These are phyloP conservation scores for Teleogryllus oceanicus DNA, from an alignment of 2,888 invertebrate genomes.

Conservation along the genomic window DNA sequence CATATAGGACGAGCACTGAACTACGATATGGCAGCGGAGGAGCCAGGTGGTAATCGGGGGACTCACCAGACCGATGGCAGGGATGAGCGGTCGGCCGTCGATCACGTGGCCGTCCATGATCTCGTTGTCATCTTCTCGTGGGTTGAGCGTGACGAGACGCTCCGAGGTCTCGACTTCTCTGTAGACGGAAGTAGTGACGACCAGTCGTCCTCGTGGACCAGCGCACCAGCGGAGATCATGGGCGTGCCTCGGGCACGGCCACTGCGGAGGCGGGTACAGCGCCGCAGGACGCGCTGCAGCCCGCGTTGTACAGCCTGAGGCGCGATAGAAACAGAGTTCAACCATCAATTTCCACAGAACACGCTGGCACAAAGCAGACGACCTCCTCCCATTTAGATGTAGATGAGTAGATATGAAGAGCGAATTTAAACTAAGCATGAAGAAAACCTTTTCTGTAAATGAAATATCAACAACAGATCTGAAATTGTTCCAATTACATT, in stretches of 20 bases:
- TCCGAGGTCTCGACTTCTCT: background rate
- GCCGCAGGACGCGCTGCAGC: conserved; percentile 69
- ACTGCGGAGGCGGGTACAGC: conserved; percentile 70
- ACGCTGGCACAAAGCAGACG: too few relatives aligned
- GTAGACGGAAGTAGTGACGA: conserved; percentile 44
- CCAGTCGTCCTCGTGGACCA: conserved; percentile 87
- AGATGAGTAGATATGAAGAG: too few relatives aligned
- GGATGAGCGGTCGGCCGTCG: background rate
- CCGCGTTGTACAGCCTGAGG: conserved; percentile 62
- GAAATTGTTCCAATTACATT: too few relatives aligned
- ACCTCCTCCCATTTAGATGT: too few relatives aligned
- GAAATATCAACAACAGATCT: too few relatives aligned
- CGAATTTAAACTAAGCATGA: too few relatives aligned
- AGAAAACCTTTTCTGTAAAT: too few relatives aligned
- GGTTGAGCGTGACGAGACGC: background rate
- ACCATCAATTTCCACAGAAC: too few relatives aligned
- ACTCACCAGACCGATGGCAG: conserved; percentile 24
- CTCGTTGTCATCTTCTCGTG: background rate
- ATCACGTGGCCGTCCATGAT: background rate
- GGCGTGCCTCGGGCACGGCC: conserved; percentile 87
- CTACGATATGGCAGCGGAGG: too few relatives aligned
- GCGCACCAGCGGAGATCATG: conserved; percentile 75
- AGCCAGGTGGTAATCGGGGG: too few relatives aligned
- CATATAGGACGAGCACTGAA: too few relatives aligned
- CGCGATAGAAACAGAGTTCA: too few relatives aligned